Evolutionary conservation across 1,140 invertebrate genomes (phyloP), one percentile per base, ranked within the genome.

Genomic region (Carposina sasakii): DNA sequence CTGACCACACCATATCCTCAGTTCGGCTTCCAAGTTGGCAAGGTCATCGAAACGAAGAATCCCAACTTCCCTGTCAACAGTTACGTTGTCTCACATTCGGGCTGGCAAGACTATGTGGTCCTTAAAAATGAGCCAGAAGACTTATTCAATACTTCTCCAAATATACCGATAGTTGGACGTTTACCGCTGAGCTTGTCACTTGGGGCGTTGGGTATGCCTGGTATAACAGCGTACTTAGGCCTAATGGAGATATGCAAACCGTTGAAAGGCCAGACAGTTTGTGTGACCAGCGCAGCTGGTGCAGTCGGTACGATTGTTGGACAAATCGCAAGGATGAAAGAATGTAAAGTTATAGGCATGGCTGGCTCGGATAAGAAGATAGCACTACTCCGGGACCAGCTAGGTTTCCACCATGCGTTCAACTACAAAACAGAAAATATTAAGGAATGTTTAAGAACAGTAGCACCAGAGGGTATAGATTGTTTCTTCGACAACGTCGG

Each of bases 201-300:
- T 10, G 60, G 63, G n/a, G 47, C 47, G 3, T 22, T 67, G 2
- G 66, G 63, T 24, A 67, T 69, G 63, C 61, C 63, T 0, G 69
- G 63, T 3, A 87, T 88, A 34, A 91, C 91, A 0, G 90, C 91
- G 0, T 92, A 91, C 63, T 91, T 92, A 72, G 91, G 91, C 0
- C 79, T 92, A 10, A 45, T 89, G 17, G 88, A 91, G 42, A 74
- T 91, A 33, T 91, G 90, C 49, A 59, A 89, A 12, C 90, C 91
- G 12, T 88, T 90, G 72, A 26, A 67, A 15, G 90, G 90, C 8
- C 90, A 93, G 56, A 87, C 86, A 2, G 78, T 92, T 1, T 87
- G 91, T 1, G 87, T 93, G 3, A 87, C 81, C 21, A 86, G 85
- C 23, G 89, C 89, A 4, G 88, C 86, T 16, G 88, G 91, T 16